phyloP scores from a whole-genome alignment of 2,113 vertebrate genomes.

The Neodontobutis hainanensis region DNA sequence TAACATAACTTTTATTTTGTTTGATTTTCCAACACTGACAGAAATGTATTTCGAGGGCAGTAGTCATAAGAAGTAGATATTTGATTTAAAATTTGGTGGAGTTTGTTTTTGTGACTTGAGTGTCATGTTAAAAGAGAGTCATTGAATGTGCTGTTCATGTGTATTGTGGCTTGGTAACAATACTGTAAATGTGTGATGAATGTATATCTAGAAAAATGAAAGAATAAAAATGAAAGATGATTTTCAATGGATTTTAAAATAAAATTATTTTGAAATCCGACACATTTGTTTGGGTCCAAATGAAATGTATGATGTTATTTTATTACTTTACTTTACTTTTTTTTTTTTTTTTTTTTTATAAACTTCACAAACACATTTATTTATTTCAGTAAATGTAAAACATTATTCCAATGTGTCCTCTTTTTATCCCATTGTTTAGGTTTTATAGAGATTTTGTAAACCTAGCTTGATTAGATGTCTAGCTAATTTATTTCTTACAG shows the following conservation, averaged over 20 bases:
- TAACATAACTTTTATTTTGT: conserved; percentile 16
- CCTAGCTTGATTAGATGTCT: too few species aligned
- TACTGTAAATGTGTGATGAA: conserved; percentile 78
- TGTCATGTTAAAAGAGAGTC: conserved; percentile 46
- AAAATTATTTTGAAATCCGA: conserved; percentile 64
- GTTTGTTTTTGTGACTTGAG: conserved; percentile 62
- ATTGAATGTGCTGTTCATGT: conserved; percentile 62
- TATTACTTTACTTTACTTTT: too few species aligned
- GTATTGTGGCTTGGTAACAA: conserved; percentile 71
- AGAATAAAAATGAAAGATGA: conserved; percentile 31
- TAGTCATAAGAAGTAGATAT: conserved; percentile 55
- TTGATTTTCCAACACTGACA: conserved; percentile 32
- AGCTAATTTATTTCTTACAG: too few species aligned
- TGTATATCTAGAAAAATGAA: conserved; percentile 74
- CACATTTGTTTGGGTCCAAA: background rate
- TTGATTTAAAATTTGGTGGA: conserved; percentile 42
- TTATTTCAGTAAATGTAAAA: too few species aligned
- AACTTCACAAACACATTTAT: background rate
- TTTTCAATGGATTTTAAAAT: conserved; percentile 74
- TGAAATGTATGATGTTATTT: background rate
- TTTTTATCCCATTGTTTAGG: too few species aligned
- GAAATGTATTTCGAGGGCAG: conserved; percentile 36
- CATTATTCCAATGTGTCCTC: too few species aligned
- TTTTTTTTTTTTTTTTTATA: background rate
- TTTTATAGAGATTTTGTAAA: too few species aligned